These are phyloP conservation scores for Dermatophagoides farinae DNA, from an alignment of 1,140 invertebrate genomes.

Conservation along the genomic window DNA sequence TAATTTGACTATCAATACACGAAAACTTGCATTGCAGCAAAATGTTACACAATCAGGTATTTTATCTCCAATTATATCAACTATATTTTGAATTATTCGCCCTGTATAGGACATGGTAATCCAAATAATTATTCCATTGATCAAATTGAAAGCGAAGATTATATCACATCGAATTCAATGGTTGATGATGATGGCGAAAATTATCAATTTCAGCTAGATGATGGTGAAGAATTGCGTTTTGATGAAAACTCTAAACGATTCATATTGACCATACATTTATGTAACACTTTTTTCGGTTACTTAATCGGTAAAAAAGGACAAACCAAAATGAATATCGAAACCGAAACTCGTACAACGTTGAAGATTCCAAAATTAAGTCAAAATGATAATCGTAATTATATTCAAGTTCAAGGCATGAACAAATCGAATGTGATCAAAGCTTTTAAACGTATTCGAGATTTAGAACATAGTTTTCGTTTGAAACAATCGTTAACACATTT, in stretches of 20 bases:
- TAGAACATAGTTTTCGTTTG: neutral
- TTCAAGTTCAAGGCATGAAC: neutral
- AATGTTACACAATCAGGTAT: too few species aligned
- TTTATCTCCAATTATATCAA: too few species aligned
- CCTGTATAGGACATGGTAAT: neutral
- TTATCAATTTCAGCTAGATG: neutral
- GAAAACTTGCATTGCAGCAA: too few species aligned
- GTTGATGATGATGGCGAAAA: neutral
- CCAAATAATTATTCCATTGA: neutral
- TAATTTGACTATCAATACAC: neutral
- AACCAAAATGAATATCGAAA: constrained; percentile 4
- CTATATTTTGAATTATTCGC: neutral
- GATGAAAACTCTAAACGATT: neutral
- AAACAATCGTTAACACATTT: constrained; percentile 1
- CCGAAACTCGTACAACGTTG: neutral
- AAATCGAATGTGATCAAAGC: neutral
- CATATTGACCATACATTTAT: neutral
- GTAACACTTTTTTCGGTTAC: neutral
- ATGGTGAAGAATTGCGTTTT: neutral
- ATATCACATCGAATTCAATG: neutral
- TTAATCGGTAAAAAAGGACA: neutral
- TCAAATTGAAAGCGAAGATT: neutral
- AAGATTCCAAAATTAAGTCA: neutral
- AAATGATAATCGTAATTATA: neutral
- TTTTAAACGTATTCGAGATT: neutral